These are phyloP conservation scores for Melipona bicolor DNA, from an alignment of 2,888 invertebrate species.

Conservation along the genomic window DNA sequence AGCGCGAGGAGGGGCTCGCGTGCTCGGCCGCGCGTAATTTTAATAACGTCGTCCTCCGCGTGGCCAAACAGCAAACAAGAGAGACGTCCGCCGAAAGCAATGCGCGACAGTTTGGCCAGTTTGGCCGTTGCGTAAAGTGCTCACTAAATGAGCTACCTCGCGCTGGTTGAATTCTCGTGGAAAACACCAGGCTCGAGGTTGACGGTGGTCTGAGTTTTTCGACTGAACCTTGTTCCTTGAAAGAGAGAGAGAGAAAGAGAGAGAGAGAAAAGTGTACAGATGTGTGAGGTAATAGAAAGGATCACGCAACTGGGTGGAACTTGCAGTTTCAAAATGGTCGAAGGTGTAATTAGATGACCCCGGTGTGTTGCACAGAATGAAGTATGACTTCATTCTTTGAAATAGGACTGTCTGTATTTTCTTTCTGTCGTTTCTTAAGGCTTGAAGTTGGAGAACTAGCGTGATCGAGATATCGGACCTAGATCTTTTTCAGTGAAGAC, in stretches of 20 bases:
- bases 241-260: too few species aligned
- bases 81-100: conserved; percentile 11
- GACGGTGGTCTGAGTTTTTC: background rate
- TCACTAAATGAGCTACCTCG: background rate
- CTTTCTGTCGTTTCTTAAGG: too few species aligned
- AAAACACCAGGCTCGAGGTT: background rate
- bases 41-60: conserved; percentile 35
- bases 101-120: conserved; percentile 18
- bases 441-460: too few species aligned
- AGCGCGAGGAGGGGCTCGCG: background rate
- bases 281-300: background rate
- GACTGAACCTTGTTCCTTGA: background rate
- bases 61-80: conserved; percentile 5
- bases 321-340: background rate
- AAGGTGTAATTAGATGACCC: background rate
- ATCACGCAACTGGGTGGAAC: background rate
- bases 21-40: conserved; percentile 37
- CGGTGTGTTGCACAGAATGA: background rate
- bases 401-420: background rate
- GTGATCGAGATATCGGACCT: too few species aligned
- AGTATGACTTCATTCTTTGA: background rate
- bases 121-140: background rate
- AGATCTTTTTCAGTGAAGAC: too few species aligned
- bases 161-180: background rate
- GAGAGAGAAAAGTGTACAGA: background rate